Evolutionary conservation across 1,140 invertebrate genomes (phyloP), one percentile per base, ranked within the genome.

Genomic region (Lepidotrigona ventralis): DNA sequence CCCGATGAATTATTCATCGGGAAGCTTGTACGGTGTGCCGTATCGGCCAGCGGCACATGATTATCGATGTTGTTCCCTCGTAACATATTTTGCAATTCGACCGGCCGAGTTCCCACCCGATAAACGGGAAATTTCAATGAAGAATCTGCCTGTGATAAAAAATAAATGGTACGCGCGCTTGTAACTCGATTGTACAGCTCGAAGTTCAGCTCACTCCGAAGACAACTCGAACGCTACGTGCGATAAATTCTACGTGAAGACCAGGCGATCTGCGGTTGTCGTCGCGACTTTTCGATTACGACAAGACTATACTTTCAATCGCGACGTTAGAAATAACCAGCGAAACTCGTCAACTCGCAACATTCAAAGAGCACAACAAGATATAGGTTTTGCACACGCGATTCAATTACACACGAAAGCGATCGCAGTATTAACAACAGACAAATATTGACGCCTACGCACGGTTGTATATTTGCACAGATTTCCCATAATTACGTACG

Each of bases 1-100:
- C 79, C 81, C 79, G 78, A 71, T 89, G 86, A 88, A 89, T 89
- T 66, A 89, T 89, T 88, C 84, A 89, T 23, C 58, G 72, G 63
- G 33, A 64, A 63, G 26, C 54, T 77, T 70, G 74, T 66, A 33
- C 72, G 21, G 56, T 53, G 53, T 53, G 70, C 29, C 69, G 80
- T 70, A 88, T 80, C 86, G 75, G 64, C 63, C 69, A 64, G 63
- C 71, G 58, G 46, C 23, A 46, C 26, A n/a, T 17, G 33, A 54
- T 72, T 60, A 54, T 26, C 60, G 56, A 78, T 77, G 80, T 58
- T 58, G 74, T 69, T 78, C n/a, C 19, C 19, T 17, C n/a, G 63
- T 70, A 51, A 39, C 29, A 54, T 81, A 76, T 87, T 81, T 84
- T 53, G 29, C 54, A 78, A 85, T 68, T 66, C 66, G 63, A 23